Base-by-base conservation (phyloP, 35 echinoderm and acorn worm genomes). In the Patiria miniata region DNA sequence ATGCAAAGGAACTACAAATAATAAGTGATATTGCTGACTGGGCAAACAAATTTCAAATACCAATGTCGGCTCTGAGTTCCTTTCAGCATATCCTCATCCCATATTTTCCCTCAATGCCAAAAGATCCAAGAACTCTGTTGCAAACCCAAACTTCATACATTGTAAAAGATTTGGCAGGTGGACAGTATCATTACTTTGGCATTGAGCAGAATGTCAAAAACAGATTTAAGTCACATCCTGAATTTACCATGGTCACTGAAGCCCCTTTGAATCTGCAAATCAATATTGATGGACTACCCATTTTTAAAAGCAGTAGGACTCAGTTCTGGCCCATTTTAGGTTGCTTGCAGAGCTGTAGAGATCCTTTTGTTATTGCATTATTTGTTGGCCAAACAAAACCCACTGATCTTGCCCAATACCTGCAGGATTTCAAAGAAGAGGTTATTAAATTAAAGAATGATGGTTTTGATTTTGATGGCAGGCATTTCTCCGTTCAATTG, bases 131-230 rank as follows among this genome's bases (percentile, higher is more conserved):
- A 44, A 91, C 89, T 17, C 47, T 91, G 8, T 42, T 91, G 32
- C 14, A 51, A 4, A 91, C 89, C 5, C 58, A 58, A 36, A 12
- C 39, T 5, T 30, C 81, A 5, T 91, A 91, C 47, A 39, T 39
- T 17, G 54, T 60, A 5, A 26, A 44, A 36, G 47, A 39, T 10
- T 2, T 79, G 26, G 23, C 61, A 79, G 83, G 36, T 29, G 89
- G 89, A 26, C n/a, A 17, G 22, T 91, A 86, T 77, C 86, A 86
- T 79, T 77, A 91, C 55, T 91, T 91, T 91, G 83, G 89, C 19
- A 77, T 91, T 79, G 36, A 51, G 12, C 29, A 80, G 16, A 51
- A 51, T 37, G 40, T 87, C 17, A 73, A 7, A 40, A 57, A 85
- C 1, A 52, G 34, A 39, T 33, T 60, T 86, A 19, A n/a, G n/a